phyloP scores from a whole-genome alignment of 2,113 vertebrate genomes.

The Ceratotherium simum region DNA sequence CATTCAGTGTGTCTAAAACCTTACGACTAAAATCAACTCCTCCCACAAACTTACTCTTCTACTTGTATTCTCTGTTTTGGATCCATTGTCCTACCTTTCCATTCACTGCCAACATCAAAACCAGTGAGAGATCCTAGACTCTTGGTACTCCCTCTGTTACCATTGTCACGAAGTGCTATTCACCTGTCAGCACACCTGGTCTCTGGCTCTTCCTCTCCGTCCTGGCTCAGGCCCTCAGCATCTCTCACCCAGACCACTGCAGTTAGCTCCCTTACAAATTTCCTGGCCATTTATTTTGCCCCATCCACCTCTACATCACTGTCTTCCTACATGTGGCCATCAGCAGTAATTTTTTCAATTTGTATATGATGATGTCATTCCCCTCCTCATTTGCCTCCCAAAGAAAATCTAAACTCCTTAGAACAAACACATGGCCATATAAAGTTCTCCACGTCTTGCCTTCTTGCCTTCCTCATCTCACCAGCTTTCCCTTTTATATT shows the following conservation, averaged over 20 bases:
- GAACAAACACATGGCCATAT: neutral
- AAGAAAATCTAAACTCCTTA: slow-evolving; percentile 21
- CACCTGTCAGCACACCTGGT: too few relatives aligned
- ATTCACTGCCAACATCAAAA: neutral
- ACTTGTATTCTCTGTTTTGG: neutral
- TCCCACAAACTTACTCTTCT: neutral
- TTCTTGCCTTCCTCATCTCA: neutral
- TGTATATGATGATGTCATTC: neutral
- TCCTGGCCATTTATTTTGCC: neutral
- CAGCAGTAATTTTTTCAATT: neutral
- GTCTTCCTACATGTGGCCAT: neutral
- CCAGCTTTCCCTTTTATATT: neutral
- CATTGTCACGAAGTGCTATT: neutral
- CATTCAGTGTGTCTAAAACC: neutral
- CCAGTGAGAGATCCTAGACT: neutral
- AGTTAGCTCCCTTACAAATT: neutral
- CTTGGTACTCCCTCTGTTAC: neutral
- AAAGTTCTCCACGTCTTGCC: neutral
- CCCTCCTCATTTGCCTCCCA: neutral
- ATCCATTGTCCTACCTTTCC: neutral
- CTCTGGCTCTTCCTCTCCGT: neutral
- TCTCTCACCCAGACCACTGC: neutral
- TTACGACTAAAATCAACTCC: neutral
- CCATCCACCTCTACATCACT: neutral
- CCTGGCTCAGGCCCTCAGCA: neutral